Percentiles rank a stretch among this genome's conserved stretches.
Evolutionary conservation across 2,113 vertebrate genomes (phyloP).

Genomic region (Dipodomys stephensi): DNA sequence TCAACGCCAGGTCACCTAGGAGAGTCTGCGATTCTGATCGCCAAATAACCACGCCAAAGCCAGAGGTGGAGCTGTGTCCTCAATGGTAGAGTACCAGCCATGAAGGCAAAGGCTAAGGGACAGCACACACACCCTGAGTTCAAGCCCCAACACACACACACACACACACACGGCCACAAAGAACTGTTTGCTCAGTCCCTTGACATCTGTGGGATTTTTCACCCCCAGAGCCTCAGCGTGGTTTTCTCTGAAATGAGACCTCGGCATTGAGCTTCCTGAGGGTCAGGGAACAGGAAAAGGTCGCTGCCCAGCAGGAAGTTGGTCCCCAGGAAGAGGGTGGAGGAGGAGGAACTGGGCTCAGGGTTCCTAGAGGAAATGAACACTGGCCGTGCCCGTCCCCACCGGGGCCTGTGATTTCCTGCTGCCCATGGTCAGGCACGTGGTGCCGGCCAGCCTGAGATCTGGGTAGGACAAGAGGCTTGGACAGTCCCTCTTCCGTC

Average conservation of each 20-base stretch:
- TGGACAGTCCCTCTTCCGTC: fast-evolving
- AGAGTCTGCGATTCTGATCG: too few relatives aligned
- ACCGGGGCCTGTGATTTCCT: fast-evolving
- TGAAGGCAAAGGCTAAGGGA: too few relatives aligned
- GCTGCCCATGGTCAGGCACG: background rate
- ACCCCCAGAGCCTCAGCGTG: background rate
- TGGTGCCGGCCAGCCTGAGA: background rate
- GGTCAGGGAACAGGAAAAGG: background rate
- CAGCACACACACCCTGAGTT: too few relatives aligned
- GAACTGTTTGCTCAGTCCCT: background rate
- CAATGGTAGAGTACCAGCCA: too few relatives aligned
- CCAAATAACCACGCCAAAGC: too few relatives aligned
- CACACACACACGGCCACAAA: background rate
- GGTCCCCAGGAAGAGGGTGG: fast-evolving
- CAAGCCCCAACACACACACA: too few relatives aligned
- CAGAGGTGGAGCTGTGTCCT: too few relatives aligned
- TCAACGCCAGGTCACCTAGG: too few relatives aligned
- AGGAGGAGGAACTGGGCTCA: background rate
- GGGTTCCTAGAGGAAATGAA: background rate
- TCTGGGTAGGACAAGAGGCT: fast-evolving
- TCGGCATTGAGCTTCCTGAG: background rate
- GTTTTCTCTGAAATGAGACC: background rate
- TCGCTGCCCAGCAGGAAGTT: background rate
- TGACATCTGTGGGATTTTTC: too few relatives aligned
- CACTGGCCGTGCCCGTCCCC: background rate